Evolutionary conservation across 2,888 invertebrate species (phyloP).

Genomic region (Acleris emargana): DNA sequence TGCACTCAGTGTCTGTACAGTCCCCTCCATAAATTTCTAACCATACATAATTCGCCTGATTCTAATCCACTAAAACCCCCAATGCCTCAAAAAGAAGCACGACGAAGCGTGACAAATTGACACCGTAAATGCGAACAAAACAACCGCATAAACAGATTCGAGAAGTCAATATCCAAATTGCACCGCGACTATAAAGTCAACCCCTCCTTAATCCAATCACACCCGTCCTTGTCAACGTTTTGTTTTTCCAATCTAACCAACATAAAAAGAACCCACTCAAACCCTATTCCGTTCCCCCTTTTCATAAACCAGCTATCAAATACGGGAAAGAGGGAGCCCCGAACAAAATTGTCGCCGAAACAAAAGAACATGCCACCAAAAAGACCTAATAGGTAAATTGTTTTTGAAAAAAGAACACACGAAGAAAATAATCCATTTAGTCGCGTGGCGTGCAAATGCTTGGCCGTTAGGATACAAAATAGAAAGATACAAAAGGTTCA

Average conservation of each 20-base stretch:
- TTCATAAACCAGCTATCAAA: conserved; percentile 5
- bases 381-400: conserved; percentile 55
- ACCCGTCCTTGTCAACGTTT: conserved; percentile 81
- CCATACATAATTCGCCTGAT: not conserved
- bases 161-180: conserved; percentile 82
- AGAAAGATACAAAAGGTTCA: conserved; percentile 13
- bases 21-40: too few species aligned
- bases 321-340: conserved; percentile 48
- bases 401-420: conserved; percentile 74
- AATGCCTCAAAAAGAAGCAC: conserved; percentile 31
- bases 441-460: conserved; percentile 73
- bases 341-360: conserved; percentile 49
- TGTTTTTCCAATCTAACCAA: conserved; percentile 69
- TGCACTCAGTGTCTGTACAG: too few species aligned
- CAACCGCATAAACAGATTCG: conserved; percentile 74
- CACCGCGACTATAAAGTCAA: conserved; percentile 78
- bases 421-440: conserved; percentile 84
- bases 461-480: conserved; percentile 29
- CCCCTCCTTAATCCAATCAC: conserved; percentile 81
- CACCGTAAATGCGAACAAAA: conserved; percentile 64
- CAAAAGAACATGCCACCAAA: conserved; percentile 54
- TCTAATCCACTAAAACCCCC: conserved; percentile 28
- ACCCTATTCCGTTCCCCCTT: conserved; percentile 18
- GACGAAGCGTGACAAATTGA: conserved; percentile 61
- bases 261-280: conserved; percentile 51